Evolutionary conservation across 2,113 vertebrate species (phyloP).

Genomic region (Elephas maximus): DNA sequence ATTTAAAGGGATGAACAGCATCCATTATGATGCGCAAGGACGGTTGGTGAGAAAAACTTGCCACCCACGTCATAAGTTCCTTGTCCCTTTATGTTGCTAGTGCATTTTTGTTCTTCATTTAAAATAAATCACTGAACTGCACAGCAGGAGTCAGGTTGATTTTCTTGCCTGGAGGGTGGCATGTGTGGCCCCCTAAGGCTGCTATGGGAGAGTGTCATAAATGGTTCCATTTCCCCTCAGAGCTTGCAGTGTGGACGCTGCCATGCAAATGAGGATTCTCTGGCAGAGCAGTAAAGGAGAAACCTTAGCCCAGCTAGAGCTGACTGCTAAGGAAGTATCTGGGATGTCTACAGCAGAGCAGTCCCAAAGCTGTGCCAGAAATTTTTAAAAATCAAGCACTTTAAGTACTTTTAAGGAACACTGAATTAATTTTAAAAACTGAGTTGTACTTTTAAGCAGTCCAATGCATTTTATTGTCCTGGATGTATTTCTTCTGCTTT

Average conservation of each 20-base stretch:
- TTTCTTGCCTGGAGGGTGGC: neutral
- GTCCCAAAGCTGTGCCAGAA: neutral
- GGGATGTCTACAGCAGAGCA: neutral
- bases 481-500: neutral
- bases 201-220: neutral
- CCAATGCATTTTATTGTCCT: too few species aligned
- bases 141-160: neutral
- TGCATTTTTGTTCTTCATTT: neutral
- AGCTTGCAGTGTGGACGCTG: neutral
- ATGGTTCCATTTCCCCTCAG: neutral
- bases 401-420: neutral
- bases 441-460: neutral
- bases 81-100: neutral
- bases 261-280: neutral
- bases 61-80: neutral
- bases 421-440: neutral
- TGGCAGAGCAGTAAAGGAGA: neutral
- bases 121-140: neutral
- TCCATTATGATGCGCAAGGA: neutral
- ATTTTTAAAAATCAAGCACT: neutral
- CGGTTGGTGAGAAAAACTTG: neutral
- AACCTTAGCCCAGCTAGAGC: accelerated
- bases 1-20: neutral
- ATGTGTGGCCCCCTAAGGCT: neutral
- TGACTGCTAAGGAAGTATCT: neutral